A percentile compares a stretch with the other conserved stretches of the same genome.
Evolutionary conservation across 2,797 vertebrate genomes (phyloP).

Genomic region (Phoxinus dragarum): DNA sequence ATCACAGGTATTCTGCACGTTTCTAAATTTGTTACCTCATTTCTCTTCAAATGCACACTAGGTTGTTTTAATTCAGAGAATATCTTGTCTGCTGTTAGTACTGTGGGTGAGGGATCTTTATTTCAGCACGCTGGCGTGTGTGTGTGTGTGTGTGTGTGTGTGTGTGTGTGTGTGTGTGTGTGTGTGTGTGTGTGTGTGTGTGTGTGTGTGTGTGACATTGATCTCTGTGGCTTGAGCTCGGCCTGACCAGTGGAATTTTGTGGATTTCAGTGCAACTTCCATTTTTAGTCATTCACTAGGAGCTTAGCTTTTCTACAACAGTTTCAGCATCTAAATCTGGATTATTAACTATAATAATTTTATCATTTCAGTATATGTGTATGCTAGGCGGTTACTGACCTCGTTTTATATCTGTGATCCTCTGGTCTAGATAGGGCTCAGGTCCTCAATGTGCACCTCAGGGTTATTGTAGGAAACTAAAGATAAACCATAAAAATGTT

Average conservation of each 20-base stretch:
- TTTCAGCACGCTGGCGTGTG: slow-evolving; percentile 54
- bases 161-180: slow-evolving; percentile 20
- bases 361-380: background rate
- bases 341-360: background rate
- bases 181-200: slow-evolving; percentile 20
- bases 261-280: slow-evolving; percentile 53
- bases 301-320: slow-evolving; percentile 25
- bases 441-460: background rate
- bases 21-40: background rate
- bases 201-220: slow-evolving; percentile 58
- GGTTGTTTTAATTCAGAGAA: too few relatives aligned
- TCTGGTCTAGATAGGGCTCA: background rate
- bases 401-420: background rate
- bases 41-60: background rate
- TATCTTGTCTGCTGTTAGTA: background rate
- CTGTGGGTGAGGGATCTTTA: slow-evolving; percentile 45
- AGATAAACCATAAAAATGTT: background rate
- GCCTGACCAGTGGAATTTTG: slow-evolving; percentile 55
- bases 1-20: background rate
- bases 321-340: background rate
- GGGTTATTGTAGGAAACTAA: background rate
- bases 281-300: slow-evolving; percentile 32
- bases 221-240: slow-evolving; percentile 48
- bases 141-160: slow-evolving; percentile 47
- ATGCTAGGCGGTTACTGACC: background rate